phyloP scores from a whole-genome alignment of 2,797 vertebrate genomes.

The Lutjanus argentimaculatus region DNA sequence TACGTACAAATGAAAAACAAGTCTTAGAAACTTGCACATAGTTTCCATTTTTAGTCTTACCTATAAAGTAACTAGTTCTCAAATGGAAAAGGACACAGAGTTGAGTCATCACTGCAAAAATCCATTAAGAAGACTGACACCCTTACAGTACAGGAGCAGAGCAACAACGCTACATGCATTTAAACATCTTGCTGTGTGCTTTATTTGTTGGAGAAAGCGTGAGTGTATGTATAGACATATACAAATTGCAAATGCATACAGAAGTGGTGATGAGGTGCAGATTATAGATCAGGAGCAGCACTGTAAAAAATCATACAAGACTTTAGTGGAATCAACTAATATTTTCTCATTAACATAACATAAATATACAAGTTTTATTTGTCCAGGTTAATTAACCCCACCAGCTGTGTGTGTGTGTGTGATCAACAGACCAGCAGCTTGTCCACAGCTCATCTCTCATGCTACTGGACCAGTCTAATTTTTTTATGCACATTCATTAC shows the following conservation, averaged over 20 bases:
- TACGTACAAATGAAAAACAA: slow-evolving; percentile 1
- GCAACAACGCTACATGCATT: slow-evolving; percentile 20
- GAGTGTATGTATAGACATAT: background rate
- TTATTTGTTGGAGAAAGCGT: slow-evolving; percentile 8
- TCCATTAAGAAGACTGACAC: slow-evolving; percentile 36
- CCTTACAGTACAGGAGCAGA: slow-evolving; percentile 22
- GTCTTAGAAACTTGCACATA: slow-evolving; percentile 1
- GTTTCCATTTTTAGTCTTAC: slow-evolving; percentile 28
- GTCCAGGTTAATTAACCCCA: no score
- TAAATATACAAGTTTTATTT: no score
- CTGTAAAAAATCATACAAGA: no score
- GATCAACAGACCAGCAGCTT: no score
- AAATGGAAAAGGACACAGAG: slow-evolving; percentile 25
- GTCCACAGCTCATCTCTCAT: no score
- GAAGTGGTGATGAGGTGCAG: slow-evolving; percentile 16
- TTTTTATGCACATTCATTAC: no score
- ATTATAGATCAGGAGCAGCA: slow-evolving; percentile 8
- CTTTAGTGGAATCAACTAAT: no score
- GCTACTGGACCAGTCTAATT: no score
- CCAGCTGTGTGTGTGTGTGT: no score
- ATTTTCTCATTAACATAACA: no score
- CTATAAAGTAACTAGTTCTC: slow-evolving; percentile 31
- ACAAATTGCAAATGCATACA: slow-evolving; percentile 28
- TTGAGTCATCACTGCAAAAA: slow-evolving; percentile 50
- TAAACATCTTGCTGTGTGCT: slow-evolving; percentile 31